Base-by-base conservation (phyloP, 2,888 invertebrate species). In the Drosophila silvestris region DNA sequence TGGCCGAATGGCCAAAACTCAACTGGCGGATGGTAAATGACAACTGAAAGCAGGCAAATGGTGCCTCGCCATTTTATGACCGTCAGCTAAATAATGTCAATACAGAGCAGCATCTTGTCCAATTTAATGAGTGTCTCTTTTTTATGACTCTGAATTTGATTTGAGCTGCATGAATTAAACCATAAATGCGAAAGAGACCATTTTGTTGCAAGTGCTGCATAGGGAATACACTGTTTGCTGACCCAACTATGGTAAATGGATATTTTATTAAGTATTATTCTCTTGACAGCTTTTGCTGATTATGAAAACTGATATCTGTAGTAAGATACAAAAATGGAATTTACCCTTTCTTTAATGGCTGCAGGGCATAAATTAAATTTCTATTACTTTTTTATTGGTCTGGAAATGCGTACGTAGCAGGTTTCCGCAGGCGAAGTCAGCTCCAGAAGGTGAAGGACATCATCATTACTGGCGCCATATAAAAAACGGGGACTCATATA, bases 101-200 rank as follows among this genome's bases (percentile, higher is more conserved):
- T 51, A 56, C 37, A 16, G 6, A 32, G 47, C 51, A 60, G 51
- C 56, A 71, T 71, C 51, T 70, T 51, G 37, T 44, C 39, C 37
- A 57, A 35, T 72, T 79, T 72, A 72, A 72, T 72, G 63, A 61
- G 60, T 54, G 52, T 35, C 44, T 47, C 16, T 6, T 28, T 37
- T 70, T 58, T 51, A 60, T 50, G 68, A 62, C 50, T 53, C 60
- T 68, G 32, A 33, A 65, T 64, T 70, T 70, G 66, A 51, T 47
- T 63, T 63, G 32, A 28, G 6, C 47, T 30, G 51, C n/a, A 26
- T 9, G 12, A n/a, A 12, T 3, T 22, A 32, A 2, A 41, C n/a
- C 33, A 12, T 26, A 44, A 59, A 59, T 19, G 51, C 47, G 47
- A 26, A 47, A 26, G 26, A 16, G 2, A 47, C n/a, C 16, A 30